Base-by-base conservation (phyloP, 2,888 invertebrate genomes). In the Malacosoma neustria region DNA sequence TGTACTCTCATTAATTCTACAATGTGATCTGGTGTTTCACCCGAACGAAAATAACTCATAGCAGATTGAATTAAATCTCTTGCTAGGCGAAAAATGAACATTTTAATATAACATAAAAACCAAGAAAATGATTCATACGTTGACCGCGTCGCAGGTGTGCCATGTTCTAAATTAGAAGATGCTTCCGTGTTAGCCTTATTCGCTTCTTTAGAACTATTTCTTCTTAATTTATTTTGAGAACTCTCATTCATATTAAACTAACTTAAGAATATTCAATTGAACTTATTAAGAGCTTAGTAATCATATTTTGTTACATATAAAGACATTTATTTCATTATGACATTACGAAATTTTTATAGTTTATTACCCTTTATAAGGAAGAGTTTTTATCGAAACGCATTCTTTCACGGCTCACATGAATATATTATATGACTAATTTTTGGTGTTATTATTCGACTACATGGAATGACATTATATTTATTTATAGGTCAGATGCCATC, bases 51-150 rank as follows among this genome's bases (percentile, higher is more conserved):
- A 42, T 64, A 62, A 38, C 47, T 50, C 40, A 67, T 39, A 11
- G 66, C 39, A 14, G 74, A 57, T 38, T 48, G 42, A 42, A 60
- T 57, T 34, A 76, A 46, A 46, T 84, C 82, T 53, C 58, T 69
- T 7, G 57, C 48, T 57, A 81, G 61, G 36, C 82, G 75, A 35
- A 40, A 43, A 11, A 61, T 35, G 48, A 72, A 79, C 69, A 72
- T 72, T 65, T 53, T 61, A 45, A 58, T 46, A 48, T 80, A 79
- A 55, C 41, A 46, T 54, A 69, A 48, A 39, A 71, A 68, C 64
- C 64, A 73, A 60, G 49, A 59, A 66, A 79, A 53, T 45, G 60
- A 59, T 57, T 65, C 80, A 67, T 82, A 82, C 81, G 67, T 71
- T 49, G 74, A 49, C 36, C 55, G 49, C 13, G 49, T 30, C 29